Evolutionary conservation across 2,113 vertebrate genomes (phyloP).

Genomic region (Grantiella picta): DNA sequence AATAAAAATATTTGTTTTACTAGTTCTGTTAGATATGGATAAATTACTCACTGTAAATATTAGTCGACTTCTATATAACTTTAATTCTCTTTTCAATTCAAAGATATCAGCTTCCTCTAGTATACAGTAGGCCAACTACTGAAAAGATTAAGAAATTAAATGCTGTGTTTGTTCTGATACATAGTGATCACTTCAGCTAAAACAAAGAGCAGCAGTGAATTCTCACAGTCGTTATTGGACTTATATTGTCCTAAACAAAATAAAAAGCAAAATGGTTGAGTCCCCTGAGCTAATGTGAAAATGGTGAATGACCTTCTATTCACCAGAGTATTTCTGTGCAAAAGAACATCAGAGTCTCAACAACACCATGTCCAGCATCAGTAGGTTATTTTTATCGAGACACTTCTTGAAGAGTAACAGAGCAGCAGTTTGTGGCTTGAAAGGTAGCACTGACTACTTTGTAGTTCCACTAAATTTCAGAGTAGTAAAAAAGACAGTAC

Average conservation of each 20-base stretch:
- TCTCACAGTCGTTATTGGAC: not conserved
- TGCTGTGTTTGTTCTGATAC: not conserved
- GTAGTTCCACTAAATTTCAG: not conserved
- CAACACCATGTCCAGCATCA: not conserved
- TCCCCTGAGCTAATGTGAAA: not conserved
- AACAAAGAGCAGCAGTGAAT: not conserved
- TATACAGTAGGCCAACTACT: not conserved
- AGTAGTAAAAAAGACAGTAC: not conserved
- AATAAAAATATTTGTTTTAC: not conserved
- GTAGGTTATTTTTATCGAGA: not conserved
- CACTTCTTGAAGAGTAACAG: not conserved
- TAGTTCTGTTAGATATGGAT: not conserved
- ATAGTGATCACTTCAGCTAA: not conserved
- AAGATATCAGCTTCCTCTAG: not conserved
- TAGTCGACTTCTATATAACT: not conserved
- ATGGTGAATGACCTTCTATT: not conserved
- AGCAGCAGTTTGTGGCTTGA: not conserved
- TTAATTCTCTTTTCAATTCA: not conserved
- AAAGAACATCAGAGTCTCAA: not conserved
- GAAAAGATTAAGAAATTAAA: not conserved
- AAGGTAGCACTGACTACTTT: not conserved
- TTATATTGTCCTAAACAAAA: not conserved
- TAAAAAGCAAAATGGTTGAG: not conserved
- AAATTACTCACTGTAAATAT: not conserved
- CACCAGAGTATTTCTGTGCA: not conserved